These are phyloP conservation scores for Struthio camelus DNA, from an alignment of 2,113 vertebrate species.

Conservation along the genomic window DNA sequence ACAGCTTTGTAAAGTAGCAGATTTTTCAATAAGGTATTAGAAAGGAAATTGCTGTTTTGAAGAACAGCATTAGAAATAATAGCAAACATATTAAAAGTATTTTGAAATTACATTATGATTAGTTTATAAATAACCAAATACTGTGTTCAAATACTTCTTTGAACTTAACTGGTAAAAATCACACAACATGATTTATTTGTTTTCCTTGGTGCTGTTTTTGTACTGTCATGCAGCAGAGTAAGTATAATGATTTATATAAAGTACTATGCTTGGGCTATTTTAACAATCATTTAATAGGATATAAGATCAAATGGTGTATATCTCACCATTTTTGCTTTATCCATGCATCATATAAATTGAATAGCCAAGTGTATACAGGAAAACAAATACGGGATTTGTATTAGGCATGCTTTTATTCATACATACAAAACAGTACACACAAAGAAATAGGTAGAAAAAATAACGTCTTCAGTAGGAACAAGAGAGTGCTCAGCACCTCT, in stretches of 20 bases:
- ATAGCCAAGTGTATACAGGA: not conserved
- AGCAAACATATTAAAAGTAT: not conserved
- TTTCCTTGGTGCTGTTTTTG: constrained; percentile 2
- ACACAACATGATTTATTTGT: not conserved
- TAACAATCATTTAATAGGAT: constrained; percentile 25
- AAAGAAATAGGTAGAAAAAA: not conserved
- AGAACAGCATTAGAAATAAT: not conserved
- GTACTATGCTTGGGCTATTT: not conserved
- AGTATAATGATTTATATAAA: not conserved
- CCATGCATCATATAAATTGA: constrained; percentile 19
- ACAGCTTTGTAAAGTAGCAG: not conserved
- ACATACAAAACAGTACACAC: not conserved
- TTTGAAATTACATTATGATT: not conserved
- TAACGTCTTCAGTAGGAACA: not conserved
- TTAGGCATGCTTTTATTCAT: not conserved
- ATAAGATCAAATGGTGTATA: not conserved
- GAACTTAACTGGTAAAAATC: constrained; percentile 11
- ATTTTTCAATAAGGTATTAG: not conserved
- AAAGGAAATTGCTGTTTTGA: not conserved
- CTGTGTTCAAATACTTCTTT: constrained; percentile 1
- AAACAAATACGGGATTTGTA: not conserved
- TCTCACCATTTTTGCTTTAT: constrained; percentile 8
- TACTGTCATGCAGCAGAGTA: not conserved
- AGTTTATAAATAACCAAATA: constrained; percentile 17
- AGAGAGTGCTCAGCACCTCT: not conserved